Base-by-base conservation (phyloP, 2,888 invertebrate species). In the Acronicta psi region DNA sequence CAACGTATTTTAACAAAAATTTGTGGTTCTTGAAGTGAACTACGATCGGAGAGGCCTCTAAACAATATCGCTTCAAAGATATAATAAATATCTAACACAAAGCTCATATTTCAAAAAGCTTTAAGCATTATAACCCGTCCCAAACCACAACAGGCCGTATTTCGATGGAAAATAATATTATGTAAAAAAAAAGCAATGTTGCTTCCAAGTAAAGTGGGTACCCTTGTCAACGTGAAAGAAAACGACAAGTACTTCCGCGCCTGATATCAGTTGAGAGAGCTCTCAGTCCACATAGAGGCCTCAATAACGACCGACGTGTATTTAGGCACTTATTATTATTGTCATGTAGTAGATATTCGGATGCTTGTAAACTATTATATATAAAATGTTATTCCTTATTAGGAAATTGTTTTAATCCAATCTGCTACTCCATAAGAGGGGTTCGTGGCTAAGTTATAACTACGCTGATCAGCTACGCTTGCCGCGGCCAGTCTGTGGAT, bases 181-280 rank as follows among this genome's bases (percentile, higher is more conserved):
- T 70, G 61, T 65, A 61, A 66, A 73, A 52, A 55, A 18, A 34
- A 42, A 42, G 43, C 31, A 59, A 50, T 55, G 59, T 73, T 67
- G 71, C 56, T 69, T 74, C 69, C 64, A 45, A 59, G 68, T 60
- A 70, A 55, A 75, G 72, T 69, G 63, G 59, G 50, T 67, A 83
- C 83, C 83, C 84, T 83, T 81, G 80, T 85, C 82, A 83, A 71
- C 64, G 71, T 65, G 59, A 80, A 77, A 78, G 74, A 80, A 77
- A 70, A 71, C 79, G 82, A 80, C 83, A 77, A 77, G 77, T 69
- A 69, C 72, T 85, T 85, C 84, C 85, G 73, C 56, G 62, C 47
- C 77, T 77, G 72, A 69, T 79, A 63, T 69, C 62, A 59, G 31
- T 41, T 67, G 41, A 45, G 58, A 66, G 59, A 73, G 73, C 37